Conservation (phyloP, 1,140 invertebrate species). For the Eumaeus atala region DNA sequence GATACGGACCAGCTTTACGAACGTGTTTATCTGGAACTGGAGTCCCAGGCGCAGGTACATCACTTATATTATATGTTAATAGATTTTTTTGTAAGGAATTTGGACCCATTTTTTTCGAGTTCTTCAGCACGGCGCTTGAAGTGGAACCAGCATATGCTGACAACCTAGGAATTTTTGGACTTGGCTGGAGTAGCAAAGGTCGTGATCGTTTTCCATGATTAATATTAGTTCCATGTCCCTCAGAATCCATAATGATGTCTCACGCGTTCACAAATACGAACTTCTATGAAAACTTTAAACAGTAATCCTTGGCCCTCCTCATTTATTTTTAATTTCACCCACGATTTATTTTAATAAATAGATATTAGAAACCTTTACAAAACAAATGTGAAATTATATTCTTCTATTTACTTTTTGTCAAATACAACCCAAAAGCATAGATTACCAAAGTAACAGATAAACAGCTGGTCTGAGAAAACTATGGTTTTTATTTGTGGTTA, state of each 20-base stretch:
- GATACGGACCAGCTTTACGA: slow-evolving; percentile 80
- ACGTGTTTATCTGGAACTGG: slow-evolving; percentile 65
- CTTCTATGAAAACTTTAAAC: background rate
- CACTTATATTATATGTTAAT: slow-evolving; percentile 46
- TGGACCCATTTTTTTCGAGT: slow-evolving; percentile 42
- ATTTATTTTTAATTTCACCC: background rate
- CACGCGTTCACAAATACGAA: background rate
- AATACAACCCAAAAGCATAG: slow-evolving; percentile 19
- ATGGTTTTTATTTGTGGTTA: too few relatives aligned
- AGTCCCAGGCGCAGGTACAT: slow-evolving; percentile 57
- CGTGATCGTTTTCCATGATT: slow-evolving; percentile 63
- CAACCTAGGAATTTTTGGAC: slow-evolving; percentile 52
- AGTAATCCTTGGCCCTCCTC: background rate
- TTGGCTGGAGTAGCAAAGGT: slow-evolving; percentile 62
- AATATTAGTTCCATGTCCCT: slow-evolving; percentile 50
- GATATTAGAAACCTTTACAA: background rate
- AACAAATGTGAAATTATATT: slow-evolving; percentile 19
- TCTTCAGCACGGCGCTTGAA: slow-evolving; percentile 44
- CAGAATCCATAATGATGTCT: slow-evolving; percentile 52
- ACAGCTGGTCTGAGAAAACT: background rate
- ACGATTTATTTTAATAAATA: background rate
- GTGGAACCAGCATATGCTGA: slow-evolving; percentile 48
- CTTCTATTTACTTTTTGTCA: slow-evolving; percentile 33
- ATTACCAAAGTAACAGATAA: slow-evolving; percentile 9
- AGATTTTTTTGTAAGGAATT: slow-evolving; percentile 41